Percentiles rank a stretch among this genome's conserved stretches.
Conservation (phyloP, 2,113 vertebrate species). For the Platichthys stellatus region DNA sequence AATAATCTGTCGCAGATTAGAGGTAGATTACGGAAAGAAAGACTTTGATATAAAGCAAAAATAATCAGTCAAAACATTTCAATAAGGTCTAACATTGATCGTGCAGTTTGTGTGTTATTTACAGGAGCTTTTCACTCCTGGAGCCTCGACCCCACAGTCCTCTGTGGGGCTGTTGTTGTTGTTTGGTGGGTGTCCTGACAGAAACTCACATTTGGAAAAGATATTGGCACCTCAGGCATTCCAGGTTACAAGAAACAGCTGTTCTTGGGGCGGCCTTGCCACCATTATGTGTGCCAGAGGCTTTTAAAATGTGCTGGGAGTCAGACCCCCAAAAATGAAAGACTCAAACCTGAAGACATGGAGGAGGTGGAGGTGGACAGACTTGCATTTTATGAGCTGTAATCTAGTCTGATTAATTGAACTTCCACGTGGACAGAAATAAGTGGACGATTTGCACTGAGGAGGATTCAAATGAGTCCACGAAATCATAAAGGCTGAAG, state of each 20-base stretch:
- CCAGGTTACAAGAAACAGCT: conserved; percentile 86
- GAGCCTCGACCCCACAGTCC: background rate
- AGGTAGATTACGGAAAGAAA: conserved; percentile 46
- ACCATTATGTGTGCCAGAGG: conserved; percentile 55
- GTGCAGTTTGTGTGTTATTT: background rate
- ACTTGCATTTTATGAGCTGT: background rate
- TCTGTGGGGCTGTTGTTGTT: conserved; percentile 40
- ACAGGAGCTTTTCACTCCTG: background rate
- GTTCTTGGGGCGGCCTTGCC: conserved; percentile 67
- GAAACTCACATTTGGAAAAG: conserved; percentile 79
- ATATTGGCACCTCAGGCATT: conserved; percentile 82
- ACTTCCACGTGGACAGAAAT: conserved; percentile 9
- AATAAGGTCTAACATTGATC: background rate
- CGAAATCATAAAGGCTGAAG: background rate
- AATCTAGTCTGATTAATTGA: background rate
- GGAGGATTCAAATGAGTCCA: background rate
- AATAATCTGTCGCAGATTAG: conserved; percentile 68
- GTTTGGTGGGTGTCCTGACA: conserved; percentile 57
- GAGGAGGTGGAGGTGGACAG: background rate
- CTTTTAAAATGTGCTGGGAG: conserved; percentile 30
- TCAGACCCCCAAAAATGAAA: background rate
- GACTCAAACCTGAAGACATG: conserved; percentile 13
- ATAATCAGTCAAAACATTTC: background rate
- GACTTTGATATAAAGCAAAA: background rate
- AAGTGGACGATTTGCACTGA: background rate